phyloP scores from a whole-genome alignment of 2,888 invertebrate genomes.

The Nomada lathburiana region DNA sequence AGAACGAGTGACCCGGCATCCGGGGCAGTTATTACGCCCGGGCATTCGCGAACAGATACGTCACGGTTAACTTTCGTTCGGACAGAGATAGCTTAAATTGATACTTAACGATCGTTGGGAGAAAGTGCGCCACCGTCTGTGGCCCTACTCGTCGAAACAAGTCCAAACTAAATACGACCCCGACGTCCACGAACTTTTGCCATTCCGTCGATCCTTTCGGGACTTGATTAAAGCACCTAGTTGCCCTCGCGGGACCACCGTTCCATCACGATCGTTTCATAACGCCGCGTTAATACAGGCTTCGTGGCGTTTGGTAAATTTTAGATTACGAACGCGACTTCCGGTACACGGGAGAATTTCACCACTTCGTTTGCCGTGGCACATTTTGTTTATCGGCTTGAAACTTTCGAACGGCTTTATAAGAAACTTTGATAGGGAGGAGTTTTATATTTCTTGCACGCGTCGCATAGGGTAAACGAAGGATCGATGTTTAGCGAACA shows the following conservation, averaged over 20 bases:
- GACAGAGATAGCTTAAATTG: conserved; percentile 45
- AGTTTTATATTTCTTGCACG: neutral
- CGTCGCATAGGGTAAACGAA: neutral
- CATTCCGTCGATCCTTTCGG: conserved; percentile 74
- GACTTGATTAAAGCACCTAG: conserved; percentile 79
- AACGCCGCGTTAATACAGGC: conserved; percentile 22
- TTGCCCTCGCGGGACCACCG: conserved; percentile 47
- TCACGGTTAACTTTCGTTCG: conserved; percentile 43
- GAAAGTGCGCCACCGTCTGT: conserved; percentile 65
- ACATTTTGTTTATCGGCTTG: neutral
- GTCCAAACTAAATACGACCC: conserved; percentile 66
- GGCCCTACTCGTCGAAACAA: conserved; percentile 66
- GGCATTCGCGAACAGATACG: conserved; percentile 18
- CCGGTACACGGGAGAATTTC: neutral
- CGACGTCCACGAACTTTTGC: conserved; percentile 76
- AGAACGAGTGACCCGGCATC: conserved; percentile 3
- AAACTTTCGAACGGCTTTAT: neutral
- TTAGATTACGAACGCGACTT: neutral
- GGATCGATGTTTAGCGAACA: neutral
- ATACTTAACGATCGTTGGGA: conserved; percentile 49
- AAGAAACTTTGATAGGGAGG: neutral
- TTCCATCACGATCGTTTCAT: conserved; percentile 42
- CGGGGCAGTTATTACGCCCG: conserved; percentile 9
- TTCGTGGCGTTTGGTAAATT: conserved; percentile 40
- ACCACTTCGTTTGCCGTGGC: neutral